These are phyloP conservation scores for Dendronephthya gigantea DNA, from an alignment of 64 coral and sea anemone genomes.

Conservation along the genomic window DNA sequence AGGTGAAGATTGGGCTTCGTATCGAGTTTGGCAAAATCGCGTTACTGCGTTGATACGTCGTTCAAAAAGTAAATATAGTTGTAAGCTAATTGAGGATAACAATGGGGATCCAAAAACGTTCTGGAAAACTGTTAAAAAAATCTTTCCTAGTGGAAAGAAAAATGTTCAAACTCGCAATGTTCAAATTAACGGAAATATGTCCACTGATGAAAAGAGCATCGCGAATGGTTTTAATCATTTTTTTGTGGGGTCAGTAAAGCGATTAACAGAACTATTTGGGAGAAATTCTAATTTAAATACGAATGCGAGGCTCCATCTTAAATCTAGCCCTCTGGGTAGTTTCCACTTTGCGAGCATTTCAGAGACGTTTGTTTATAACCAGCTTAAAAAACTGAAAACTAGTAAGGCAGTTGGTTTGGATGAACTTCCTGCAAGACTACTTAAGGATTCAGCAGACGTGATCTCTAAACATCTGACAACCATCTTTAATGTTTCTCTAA, in stretches of 20 bases:
- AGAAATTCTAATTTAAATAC: too few species aligned
- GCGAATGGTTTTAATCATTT: constrained; percentile 2
- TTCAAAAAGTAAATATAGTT: constrained; percentile 23
- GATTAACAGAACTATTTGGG: background rate
- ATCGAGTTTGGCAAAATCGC: background rate
- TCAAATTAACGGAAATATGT: background rate
- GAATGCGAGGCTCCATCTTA: too few species aligned
- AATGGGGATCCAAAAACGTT: constrained; percentile 1
- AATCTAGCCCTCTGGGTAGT: too few species aligned
- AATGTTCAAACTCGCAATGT: background rate
- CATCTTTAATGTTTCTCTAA: too few species aligned
- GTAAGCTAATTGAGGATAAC: constrained; percentile 4
- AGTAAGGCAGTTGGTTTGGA: too few species aligned
- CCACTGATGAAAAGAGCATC: background rate
- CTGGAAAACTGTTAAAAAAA: constrained; percentile 32
- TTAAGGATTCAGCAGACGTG: too few species aligned
- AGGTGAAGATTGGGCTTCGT: background rate
- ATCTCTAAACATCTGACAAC: too few species aligned
- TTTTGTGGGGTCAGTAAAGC: constrained; percentile 18
- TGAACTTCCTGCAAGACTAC: too few species aligned
- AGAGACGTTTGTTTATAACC: too few species aligned
- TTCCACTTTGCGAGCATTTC: too few species aligned
- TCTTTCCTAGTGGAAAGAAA: constrained; percentile 25
- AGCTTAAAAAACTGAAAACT: too few species aligned
- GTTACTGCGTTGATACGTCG: background rate